Conservation (phyloP, 2,113 vertebrate species). For the Conger conger region DNA sequence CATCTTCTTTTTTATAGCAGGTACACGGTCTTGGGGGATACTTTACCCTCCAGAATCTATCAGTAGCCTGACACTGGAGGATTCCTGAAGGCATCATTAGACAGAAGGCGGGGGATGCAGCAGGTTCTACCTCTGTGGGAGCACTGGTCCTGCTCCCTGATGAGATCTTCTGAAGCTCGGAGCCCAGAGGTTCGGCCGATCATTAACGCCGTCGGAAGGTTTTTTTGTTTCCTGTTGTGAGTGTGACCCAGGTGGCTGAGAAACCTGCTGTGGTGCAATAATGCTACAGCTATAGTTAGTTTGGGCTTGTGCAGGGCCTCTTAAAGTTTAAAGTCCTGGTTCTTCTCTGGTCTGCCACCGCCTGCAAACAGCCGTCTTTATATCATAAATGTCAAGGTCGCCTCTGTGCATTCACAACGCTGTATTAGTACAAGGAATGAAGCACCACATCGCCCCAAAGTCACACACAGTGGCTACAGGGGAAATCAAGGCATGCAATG, state of each 20-base stretch:
- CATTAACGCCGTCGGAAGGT: constrained; percentile 20
- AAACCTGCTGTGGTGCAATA: constrained; percentile 12
- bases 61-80: constrained; percentile 28
- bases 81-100: constrained; percentile 39
- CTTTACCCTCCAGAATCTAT: constrained; percentile 10
- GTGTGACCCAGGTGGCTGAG: neutral
- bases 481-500: neutral
- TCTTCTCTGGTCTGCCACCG: constrained; percentile 10
- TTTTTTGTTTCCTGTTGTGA: constrained; percentile 39
- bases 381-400: constrained; percentile 29
- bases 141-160: constrained; percentile 31
- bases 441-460: neutral
- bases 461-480: neutral
- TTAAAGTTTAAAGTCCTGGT: constrained; percentile 22
- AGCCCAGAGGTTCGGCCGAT: constrained; percentile 1
- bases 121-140: constrained; percentile 27
- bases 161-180: constrained; percentile 30
- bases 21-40: constrained; percentile 19
- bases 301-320: neutral
- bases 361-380: constrained; percentile 20
- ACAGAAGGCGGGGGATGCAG: constrained; percentile 30
- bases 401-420: neutral
- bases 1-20: constrained; percentile 36
- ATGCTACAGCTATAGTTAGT: constrained; percentile 7
- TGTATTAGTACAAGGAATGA: neutral